phyloP scores from a whole-genome alignment of 2,113 vertebrate genomes.

The Alligator mississippiensis region DNA sequence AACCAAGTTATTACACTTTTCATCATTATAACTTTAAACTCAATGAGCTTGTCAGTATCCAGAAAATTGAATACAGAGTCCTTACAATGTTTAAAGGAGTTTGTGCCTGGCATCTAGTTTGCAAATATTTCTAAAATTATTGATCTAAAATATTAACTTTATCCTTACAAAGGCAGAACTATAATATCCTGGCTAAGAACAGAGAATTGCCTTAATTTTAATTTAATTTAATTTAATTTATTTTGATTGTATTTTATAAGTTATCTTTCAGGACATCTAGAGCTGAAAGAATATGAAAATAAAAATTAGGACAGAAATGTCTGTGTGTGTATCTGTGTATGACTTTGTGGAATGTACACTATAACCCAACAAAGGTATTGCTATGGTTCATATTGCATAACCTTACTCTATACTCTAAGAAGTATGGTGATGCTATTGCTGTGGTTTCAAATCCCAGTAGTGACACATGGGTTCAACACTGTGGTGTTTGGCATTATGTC shows the following conservation, averaged over 20 bases:
- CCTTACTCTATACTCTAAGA: neutral
- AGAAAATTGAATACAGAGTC: neutral
- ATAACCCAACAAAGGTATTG: neutral
- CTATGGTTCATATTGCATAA: neutral
- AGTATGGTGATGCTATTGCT: neutral
- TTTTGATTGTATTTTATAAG: constrained; percentile 18
- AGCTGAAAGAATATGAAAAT: constrained; percentile 37
- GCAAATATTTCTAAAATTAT: constrained; percentile 17
- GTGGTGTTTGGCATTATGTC: neutral
- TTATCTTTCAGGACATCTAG: constrained; percentile 12
- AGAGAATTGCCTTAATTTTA: neutral
- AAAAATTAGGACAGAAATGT: constrained; percentile 17
- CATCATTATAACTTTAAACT: constrained; percentile 29
- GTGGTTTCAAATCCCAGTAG: neutral
- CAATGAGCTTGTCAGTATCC: neutral
- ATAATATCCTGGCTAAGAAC: constrained; percentile 16
- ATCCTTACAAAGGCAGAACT: constrained; percentile 3
- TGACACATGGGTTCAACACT: neutral
- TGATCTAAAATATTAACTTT: constrained; percentile 49
- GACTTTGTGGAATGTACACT: neutral
- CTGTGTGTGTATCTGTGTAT: neutral
- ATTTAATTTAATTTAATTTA: neutral
- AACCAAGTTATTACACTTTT: constrained; percentile 27
- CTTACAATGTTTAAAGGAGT: constrained; percentile 27
- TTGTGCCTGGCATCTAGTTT: constrained; percentile 15